Conservation (phyloP, 2,888 invertebrate genomes). For the Xylocampa areola region DNA sequence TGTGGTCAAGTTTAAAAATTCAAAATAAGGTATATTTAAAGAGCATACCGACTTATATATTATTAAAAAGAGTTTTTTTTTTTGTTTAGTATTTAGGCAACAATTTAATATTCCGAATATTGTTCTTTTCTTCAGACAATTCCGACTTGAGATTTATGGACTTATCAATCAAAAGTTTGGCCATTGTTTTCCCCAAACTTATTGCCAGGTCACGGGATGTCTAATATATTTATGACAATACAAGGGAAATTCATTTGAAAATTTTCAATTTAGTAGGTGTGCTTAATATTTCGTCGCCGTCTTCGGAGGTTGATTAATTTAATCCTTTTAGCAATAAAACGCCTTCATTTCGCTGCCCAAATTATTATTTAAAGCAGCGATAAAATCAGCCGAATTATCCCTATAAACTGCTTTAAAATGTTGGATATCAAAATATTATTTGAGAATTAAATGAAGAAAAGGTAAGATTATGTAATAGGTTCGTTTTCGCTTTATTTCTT, state of each 20-base stretch:
- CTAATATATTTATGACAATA: constrained; percentile 44
- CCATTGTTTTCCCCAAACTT: constrained; percentile 62
- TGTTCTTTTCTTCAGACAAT: constrained; percentile 39
- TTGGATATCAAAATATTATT: constrained; percentile 26
- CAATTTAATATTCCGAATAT: constrained; percentile 17
- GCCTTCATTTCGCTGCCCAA: constrained; percentile 29
- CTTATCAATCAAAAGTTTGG: constrained; percentile 70
- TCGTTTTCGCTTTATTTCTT: too few species aligned
- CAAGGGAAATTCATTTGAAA: constrained; percentile 45
- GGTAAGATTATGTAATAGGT: constrained; percentile 8
- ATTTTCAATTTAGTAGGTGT: constrained; percentile 34
- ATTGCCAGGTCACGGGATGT: constrained; percentile 46
- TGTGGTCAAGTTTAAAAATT: too few species aligned
- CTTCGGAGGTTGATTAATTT: constrained; percentile 46
- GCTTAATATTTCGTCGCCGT: constrained; percentile 37
- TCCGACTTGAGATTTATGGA: constrained; percentile 57
- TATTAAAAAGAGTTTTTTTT: neutral
- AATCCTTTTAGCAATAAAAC: constrained; percentile 52
- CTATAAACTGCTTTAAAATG: constrained; percentile 44
- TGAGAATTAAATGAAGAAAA: constrained; percentile 12
- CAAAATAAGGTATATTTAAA: too few species aligned
- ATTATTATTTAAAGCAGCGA: constrained; percentile 42
- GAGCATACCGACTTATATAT: too few species aligned
- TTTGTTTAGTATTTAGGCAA: constrained; percentile 12
- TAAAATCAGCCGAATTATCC: constrained; percentile 39